Base-by-base conservation (phyloP, 2,888 invertebrate species). In the Tipula lateralis region DNA sequence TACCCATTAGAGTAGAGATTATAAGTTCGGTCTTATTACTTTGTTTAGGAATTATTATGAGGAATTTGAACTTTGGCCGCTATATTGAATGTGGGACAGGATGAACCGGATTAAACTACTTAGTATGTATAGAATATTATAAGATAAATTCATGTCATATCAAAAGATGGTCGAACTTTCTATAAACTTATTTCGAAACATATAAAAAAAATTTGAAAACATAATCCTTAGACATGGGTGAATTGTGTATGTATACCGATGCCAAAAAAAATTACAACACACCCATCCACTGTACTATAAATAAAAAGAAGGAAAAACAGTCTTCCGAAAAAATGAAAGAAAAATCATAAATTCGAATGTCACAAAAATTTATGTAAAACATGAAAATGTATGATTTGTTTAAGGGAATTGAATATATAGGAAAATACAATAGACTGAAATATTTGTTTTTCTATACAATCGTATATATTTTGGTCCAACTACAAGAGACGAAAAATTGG, bases 331-430 rank as follows among this genome's bases (percentile, higher is more conserved):
- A 66, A 24, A 66, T 66, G 7, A n/a, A 66, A 66, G 66, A 24
- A 66, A 66, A 66, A 19, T 66, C 66, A 66, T 66, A 66, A 66
- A 66, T 66, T 66, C 9, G 66, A 66, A 66, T 66, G 66, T 66
- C 66, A 66, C 66, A 66, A 66, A 66, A 66, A 66, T 24, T 66
- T 24, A 66, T 66, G 66, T 66, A 66, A 66, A 66, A 66, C 66
- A 66, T 66, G 66, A 66, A 66, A 66, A 66, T 66, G 6, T 66
- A 66, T 66, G 66, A 66, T 66, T 66, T 66, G 66, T 66, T 66
- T 66, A 66, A 66, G 66, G 66, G 66, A 66, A 24, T 66, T 66
- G 9, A 24, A 24, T 66, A 66, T 66, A 24, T 50, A 19, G 24
- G 24, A 24, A 66, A 66, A 24, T 66, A 66, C 24, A 66, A 66